These are phyloP conservation scores for Drosophila elegans DNA, from an alignment of 1,140 invertebrate species.

Conservation along the genomic window DNA sequence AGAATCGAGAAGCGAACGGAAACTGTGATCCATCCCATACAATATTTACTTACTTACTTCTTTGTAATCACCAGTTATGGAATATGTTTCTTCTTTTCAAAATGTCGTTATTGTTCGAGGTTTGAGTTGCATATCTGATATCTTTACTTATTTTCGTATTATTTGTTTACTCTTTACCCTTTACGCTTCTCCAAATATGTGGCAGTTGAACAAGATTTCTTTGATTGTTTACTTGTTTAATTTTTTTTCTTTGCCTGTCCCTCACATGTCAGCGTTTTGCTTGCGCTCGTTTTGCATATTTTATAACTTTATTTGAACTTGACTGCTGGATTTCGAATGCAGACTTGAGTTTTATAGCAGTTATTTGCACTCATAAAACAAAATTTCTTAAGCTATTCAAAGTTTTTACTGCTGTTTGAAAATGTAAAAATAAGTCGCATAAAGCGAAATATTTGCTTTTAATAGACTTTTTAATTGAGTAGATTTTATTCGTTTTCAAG, in stretches of 20 bases:
- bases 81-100: constrained; percentile 18
- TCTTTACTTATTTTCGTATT: constrained; percentile 17
- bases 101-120: background rate
- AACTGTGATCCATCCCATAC: constrained; percentile 12
- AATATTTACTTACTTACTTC: background rate
- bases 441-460: background rate
- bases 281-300: constrained; percentile 13
- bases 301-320: constrained; percentile 23
- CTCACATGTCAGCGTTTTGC: constrained; percentile 25
- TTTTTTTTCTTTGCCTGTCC: constrained; percentile 25
- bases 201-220: constrained; percentile 33
- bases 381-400: background rate
- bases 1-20: constrained; percentile 16
- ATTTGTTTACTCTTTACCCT: constrained; percentile 15
- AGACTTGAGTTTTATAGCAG: constrained; percentile 17
- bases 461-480: too few species aligned
- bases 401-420: background rate
- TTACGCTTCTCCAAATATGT: constrained; percentile 21
- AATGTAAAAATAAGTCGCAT: constrained; percentile 3
- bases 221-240: constrained; percentile 25
- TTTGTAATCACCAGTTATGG: constrained; percentile 15
- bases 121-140: constrained; percentile 5
- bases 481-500: background rate
- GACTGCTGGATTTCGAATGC: background rate
- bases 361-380: constrained; percentile 6